Conservation (phyloP, 2,888 invertebrate species). For the Nyleta sp. region DNA sequence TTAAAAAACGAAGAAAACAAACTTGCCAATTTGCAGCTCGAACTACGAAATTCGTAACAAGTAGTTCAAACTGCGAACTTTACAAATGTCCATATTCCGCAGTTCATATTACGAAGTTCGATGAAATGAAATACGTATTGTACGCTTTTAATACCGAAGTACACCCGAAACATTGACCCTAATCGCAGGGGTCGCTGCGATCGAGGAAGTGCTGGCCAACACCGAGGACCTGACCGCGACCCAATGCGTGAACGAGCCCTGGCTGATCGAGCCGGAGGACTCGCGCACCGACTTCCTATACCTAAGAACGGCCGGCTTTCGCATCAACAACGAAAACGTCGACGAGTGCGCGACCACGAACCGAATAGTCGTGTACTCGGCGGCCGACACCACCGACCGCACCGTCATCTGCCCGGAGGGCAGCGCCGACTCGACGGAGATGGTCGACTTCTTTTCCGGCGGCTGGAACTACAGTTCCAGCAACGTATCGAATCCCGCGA, state of each 20-base stretch:
- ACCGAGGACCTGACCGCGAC: slow-evolving; percentile 77
- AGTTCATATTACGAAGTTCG: no score
- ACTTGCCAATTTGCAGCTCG: no score
- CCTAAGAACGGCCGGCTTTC: slow-evolving; percentile 87
- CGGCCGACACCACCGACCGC: slow-evolving; percentile 85
- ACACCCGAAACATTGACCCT: no score
- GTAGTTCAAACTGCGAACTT: no score
- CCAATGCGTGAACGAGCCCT: slow-evolving; percentile 89
- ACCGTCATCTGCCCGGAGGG: slow-evolving; percentile 88
- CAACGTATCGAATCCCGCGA: slow-evolving; percentile 68
- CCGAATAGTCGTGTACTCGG: slow-evolving; percentile 89
- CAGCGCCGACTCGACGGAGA: slow-evolving; percentile 72
- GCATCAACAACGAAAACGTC: slow-evolving; percentile 83
- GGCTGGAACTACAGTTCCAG: slow-evolving; percentile 68
- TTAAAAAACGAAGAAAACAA: no score
- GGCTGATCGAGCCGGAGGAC: slow-evolving; percentile 91
- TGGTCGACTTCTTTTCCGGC: slow-evolving; percentile 88
- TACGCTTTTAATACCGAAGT: no score
- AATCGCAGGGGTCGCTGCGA: slow-evolving; percentile 70
- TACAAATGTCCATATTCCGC: no score
- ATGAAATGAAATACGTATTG: no score
- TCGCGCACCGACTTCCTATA: slow-evolving; percentile 88
- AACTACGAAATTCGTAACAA: no score
- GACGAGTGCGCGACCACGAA: slow-evolving; percentile 87
- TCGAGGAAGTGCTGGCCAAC: slow-evolving; percentile 72